Evolutionary conservation across 1,140 invertebrate genomes (phyloP), one percentile per base, ranked within the genome.

Genomic region (Zaprionus taronus): DNA sequence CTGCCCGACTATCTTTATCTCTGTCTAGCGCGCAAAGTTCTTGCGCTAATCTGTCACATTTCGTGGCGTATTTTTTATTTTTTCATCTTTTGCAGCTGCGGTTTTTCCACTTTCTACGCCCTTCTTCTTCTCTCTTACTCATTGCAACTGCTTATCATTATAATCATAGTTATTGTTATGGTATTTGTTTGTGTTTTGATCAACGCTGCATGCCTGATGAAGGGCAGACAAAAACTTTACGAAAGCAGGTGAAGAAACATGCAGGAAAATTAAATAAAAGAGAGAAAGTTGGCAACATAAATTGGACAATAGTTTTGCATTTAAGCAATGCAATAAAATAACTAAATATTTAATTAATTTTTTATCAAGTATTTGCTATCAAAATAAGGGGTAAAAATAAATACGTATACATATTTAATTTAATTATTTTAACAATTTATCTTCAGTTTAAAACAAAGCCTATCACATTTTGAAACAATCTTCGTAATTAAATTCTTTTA

Each of bases 11-110:
- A 22, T 49, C 17, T 20, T 6, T 20, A 20, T 24, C 38, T 36
- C 17, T 14, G 15, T 57, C 38, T 17, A 44, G 24, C 28, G 56
- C 9, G n/a, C 57, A 38, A 74, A 74, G 51, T 74, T 75, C 55
- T 62, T 36, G 60, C 53, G 60, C 67, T 75, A 75, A 75, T 75
- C 68, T 60, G 61, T 65, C 55, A 71, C 65, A 57, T 58, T 64
- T 70, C 34, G 5, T 9, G 24, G 36, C n/a, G n/a, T n/a, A 17
- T 58, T 51, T 51, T 41, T n/a, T 12, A 34, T 5, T 36, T 24
- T 64, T 47, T 51, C 31, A 57, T 44, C 47, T 73, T 68, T 58
- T 26, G 34, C 70, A 68, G 64, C 36, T 61, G 34, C 17, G 34
- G 51, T 68, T 55, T 24, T 9, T 2, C 5, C 17, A 22, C 24